phyloP scores from a whole-genome alignment of 2,888 invertebrate genomes.

The Cancer borealis region DNA sequence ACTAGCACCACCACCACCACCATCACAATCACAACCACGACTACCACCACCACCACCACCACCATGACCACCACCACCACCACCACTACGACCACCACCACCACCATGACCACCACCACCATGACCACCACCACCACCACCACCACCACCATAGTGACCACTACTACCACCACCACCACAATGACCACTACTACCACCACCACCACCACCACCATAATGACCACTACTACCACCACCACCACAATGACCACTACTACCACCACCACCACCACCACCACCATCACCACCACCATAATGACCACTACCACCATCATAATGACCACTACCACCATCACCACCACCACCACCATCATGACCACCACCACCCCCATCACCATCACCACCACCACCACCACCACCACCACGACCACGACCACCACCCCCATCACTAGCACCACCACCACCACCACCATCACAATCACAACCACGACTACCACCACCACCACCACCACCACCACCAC shows the following conservation, averaged over 20 bases:
- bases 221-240: slow-evolving; percentile 2
- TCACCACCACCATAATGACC: background rate
- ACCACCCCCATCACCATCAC: background rate
- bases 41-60: background rate
- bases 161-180: background rate
- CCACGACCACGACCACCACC: background rate
- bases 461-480: too few relatives aligned
- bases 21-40: too few relatives aligned
- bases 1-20: background rate
- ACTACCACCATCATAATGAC: too few relatives aligned
- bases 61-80: background rate
- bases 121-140: slow-evolving; percentile 28
- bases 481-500: background rate
- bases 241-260: background rate
- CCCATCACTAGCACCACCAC: background rate
- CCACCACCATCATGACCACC: slow-evolving; percentile 2
- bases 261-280: background rate
- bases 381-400: background rate
- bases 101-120: background rate
- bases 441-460: background rate
- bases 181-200: too few relatives aligned
- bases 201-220: background rate
- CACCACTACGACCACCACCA: background rate
- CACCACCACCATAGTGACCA: background rate
- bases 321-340: background rate